A percentile compares a stretch with the other conserved stretches of the same genome.
Conservation (phyloP, 2,113 vertebrate species). For the Scopus umbretta region DNA sequence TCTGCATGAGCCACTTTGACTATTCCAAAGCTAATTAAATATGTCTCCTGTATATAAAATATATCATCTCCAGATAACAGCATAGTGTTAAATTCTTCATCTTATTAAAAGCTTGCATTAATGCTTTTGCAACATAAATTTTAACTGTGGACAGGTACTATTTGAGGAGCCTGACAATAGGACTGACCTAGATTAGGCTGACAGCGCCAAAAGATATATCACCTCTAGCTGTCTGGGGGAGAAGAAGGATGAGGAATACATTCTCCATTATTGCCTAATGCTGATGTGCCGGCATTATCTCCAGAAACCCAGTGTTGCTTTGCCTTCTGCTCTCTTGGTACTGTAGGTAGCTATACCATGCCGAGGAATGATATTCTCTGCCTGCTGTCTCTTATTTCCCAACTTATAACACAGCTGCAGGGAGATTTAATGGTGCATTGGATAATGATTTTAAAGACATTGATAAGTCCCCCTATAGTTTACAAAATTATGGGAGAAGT, state of each 20-base stretch:
- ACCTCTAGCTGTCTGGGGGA: conserved; percentile 65
- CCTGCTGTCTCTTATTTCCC: background rate
- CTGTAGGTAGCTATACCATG: background rate
- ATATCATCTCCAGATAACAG: conserved; percentile 79
- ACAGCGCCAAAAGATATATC: conserved; percentile 76
- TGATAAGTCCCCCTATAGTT: background rate
- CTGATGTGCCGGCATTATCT: conserved; percentile 65
- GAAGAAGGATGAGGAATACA: conserved; percentile 74
- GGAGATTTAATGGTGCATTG: background rate
- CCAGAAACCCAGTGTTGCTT: conserved; percentile 27
- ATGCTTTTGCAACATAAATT: conserved; percentile 83
- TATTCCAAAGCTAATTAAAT: conserved; percentile 80
- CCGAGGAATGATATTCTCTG: background rate
- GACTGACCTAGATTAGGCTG: conserved; percentile 78
- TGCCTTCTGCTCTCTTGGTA: background rate
- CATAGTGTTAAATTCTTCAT: conserved; percentile 82
- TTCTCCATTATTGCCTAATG: conserved; percentile 71
- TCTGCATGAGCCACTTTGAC: conserved; percentile 70
- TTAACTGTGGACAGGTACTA: conserved; percentile 75
- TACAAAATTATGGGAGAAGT: background rate
- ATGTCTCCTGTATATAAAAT: conserved; percentile 81
- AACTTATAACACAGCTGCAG: background rate
- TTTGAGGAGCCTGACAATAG: conserved; percentile 76
- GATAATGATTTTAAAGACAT: background rate
- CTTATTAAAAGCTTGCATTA: conserved; percentile 83